Conservation (phyloP, 2,888 invertebrate species). For the Troglohyphantes excavatus region DNA sequence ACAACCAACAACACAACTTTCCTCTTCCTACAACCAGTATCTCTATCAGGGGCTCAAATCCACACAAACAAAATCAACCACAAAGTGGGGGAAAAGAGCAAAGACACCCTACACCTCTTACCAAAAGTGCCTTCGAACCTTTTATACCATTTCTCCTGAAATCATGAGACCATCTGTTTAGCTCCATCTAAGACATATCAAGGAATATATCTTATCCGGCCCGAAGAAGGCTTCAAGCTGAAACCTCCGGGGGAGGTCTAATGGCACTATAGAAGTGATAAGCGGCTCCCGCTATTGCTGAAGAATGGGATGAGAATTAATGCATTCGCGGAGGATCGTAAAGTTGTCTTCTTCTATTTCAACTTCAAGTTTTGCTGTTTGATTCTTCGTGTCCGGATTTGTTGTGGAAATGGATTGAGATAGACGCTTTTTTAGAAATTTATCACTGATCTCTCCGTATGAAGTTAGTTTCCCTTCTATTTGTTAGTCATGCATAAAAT, state of each 20-base stretch:
- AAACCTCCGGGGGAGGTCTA: conserved; percentile 60
- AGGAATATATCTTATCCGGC: conserved; percentile 69
- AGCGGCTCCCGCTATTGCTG: conserved; percentile 63
- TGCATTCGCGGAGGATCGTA: conserved; percentile 61
- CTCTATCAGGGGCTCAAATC: conserved; percentile 27
- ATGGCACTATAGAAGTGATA: conserved; percentile 70
- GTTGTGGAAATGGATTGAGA: conserved; percentile 50
- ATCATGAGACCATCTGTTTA: conserved; percentile 72
- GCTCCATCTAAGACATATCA: conserved; percentile 73
- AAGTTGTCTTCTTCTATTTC: conserved; percentile 43
- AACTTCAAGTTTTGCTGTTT: conserved; percentile 36
- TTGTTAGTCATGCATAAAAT: background rate
- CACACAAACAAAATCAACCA: conserved; percentile 39
- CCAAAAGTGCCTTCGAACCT: conserved; percentile 26
- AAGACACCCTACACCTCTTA: conserved; percentile 54
- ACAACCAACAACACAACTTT: no score
- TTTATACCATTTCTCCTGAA: conserved; percentile 67
- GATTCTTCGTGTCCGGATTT: conserved; percentile 40
- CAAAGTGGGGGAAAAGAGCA: conserved; percentile 43
- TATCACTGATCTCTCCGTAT: conserved; percentile 9
- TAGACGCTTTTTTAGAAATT: conserved; percentile 40
- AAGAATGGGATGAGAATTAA: conserved; percentile 61
- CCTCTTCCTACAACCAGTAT: background rate
- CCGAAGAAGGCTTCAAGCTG: conserved; percentile 36
- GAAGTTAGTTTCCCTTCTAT: background rate